Evolutionary conservation across 1,140 invertebrate genomes (phyloP), one percentile per base, ranked within the genome.

Genomic region (Augochlora pura): DNA sequence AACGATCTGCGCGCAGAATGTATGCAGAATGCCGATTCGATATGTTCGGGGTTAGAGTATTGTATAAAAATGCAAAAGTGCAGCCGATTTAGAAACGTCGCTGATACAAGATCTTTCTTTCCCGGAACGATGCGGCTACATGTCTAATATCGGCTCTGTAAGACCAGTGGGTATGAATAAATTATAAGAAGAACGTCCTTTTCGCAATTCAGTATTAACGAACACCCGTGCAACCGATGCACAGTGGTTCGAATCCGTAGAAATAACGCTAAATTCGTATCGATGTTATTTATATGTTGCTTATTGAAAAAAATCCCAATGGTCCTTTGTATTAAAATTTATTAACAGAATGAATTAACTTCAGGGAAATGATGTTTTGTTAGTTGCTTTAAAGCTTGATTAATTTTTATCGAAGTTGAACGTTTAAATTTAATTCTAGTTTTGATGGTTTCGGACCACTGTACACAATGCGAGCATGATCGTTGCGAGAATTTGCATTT

Each of bases 151-250:
- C 46, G 60, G 49, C 25, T 46, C 18, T 78, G 68, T 78, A 78
- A 2, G 59, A 54, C 54, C 46, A 78, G 76, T 57, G 46, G 52
- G 46, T 12, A 69, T 62, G 57, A 78, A 78, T 78, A 78, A 78
- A 78, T 78, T 64, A 1, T 72, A 54, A 32, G 27, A 57, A 65
- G 49, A 77, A 77, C 63, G 49, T 64, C 1, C 1, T 72, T 49
- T 72, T 72, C 68, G 69, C 38, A 78, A 72, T 72, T 72, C 46
- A 72, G 54, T 62, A 77, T 72, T 52, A 78, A 64, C 46, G 59
- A 2, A 32, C 8, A 32, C 54, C 67, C 52, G 38, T n/a, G 57
- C 54, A 21, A 52, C 1, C 21, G 42, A 2, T 12, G 42, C 1
- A 46, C 42, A 3, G 42, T 46, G 42, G 42, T 46, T 2, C 42